Evolutionary conservation across 1,140 invertebrate genomes (phyloP).

Genomic region (Temnothorax curvispinosus): DNA sequence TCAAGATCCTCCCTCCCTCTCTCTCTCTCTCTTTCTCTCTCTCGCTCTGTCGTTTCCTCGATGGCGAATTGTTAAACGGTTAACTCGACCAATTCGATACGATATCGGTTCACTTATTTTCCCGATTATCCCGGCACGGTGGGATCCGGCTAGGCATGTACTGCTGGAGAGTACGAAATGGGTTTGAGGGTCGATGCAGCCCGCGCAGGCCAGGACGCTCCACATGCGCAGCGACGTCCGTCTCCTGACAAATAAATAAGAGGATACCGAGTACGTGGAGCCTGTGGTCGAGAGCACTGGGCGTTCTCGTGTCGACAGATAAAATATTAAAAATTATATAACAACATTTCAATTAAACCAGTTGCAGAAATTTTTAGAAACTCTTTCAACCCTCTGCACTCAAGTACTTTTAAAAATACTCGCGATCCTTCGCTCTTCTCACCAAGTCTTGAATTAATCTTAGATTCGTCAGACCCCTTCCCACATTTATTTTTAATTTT

Average conservation of each 20-base stretch:
- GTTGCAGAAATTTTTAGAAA: background rate
- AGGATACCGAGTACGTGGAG: conserved; percentile 25
- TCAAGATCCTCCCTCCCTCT: background rate
- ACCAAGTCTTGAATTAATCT: background rate
- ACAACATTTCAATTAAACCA: background rate
- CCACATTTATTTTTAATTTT: background rate
- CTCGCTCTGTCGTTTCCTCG: background rate
- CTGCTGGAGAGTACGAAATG: conserved; percentile 74
- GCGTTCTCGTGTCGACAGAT: background rate
- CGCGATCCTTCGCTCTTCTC: background rate
- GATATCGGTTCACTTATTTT: conserved; percentile 64
- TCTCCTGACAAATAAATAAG: conserved; percentile 72
- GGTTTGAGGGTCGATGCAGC: conserved; percentile 76
- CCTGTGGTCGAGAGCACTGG: background rate
- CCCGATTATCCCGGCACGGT: conserved; percentile 67
- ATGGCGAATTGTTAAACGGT: conserved; percentile 1
- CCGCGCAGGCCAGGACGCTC: conserved; percentile 72
- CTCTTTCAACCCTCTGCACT: background rate
- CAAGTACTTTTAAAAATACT: background rate
- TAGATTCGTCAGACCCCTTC: background rate
- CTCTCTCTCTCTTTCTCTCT: background rate
- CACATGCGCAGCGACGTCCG: conserved; percentile 73
- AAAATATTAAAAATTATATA: background rate
- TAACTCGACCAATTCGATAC: conserved; percentile 57
- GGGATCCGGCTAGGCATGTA: conserved; percentile 66